Percentiles rank a stretch among this genome's conserved stretches.
Conservation (phyloP, 2,113 vertebrate genomes). For the Indicator indicator region DNA sequence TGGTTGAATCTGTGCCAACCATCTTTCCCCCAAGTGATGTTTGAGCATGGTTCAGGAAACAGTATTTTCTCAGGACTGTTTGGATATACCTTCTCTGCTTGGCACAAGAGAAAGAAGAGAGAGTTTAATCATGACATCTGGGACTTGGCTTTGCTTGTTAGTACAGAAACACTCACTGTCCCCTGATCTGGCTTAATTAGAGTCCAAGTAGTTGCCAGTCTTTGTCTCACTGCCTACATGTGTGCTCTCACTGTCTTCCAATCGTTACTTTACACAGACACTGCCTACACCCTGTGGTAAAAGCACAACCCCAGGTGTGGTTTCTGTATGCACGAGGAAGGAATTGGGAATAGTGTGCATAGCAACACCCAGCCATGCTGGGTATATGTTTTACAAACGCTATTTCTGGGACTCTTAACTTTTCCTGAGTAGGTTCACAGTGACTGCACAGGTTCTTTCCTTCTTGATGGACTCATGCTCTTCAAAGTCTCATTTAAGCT, state of each 20-base stretch:
- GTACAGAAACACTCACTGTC: background rate
- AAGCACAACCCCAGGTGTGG: background rate
- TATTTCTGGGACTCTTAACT: background rate
- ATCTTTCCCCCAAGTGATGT: background rate
- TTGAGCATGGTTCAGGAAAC: background rate
- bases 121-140: background rate
- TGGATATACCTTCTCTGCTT: background rate
- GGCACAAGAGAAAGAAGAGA: background rate
- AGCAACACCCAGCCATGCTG: background rate
- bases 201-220: fast-evolving
- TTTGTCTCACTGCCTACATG: background rate
- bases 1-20: background rate
- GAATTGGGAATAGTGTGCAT: background rate
- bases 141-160: background rate
- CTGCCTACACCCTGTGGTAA: background rate
- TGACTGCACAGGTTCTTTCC: background rate
- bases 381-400: background rate
- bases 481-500: background rate
- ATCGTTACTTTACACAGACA: background rate
- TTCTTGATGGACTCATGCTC: background rate
- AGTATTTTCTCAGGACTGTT: background rate
- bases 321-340: background rate
- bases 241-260: background rate
- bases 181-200: background rate
- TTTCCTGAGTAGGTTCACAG: background rate